A percentile compares a stretch with the other conserved stretches of the same genome.
These are phyloP conservation scores for Propithecus deckenii DNA, from an alignment of 2,797 vertebrate genomes.

Conservation along the genomic window DNA sequence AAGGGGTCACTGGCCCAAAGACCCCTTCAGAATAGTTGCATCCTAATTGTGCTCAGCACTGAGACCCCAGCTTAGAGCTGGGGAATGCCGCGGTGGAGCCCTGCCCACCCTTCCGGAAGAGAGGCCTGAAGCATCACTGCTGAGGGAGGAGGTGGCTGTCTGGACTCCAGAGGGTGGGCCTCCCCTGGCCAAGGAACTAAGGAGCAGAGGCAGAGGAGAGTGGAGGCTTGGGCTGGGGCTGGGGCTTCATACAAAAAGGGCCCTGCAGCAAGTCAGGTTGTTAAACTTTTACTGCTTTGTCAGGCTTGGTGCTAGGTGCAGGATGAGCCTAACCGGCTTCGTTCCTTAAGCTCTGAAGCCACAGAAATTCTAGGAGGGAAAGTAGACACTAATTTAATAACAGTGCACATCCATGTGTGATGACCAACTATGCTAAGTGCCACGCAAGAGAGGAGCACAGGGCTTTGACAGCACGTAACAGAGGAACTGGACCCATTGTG, in stretches of 20 bases:
- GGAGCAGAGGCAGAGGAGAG: not conserved
- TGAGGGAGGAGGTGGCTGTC: not conserved
- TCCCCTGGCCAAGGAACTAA: not conserved
- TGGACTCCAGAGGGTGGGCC: not conserved
- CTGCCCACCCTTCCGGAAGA: not conserved
- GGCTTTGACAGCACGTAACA: not conserved
- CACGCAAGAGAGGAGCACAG: rapidly evolving
- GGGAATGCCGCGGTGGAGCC: not conserved
- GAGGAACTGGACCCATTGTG: not conserved
- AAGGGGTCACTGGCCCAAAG: not conserved
- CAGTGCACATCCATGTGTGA: rapidly evolving
- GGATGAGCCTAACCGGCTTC: not conserved
- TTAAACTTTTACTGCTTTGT: not conserved
- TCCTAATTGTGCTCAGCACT: not conserved
- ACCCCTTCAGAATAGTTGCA: not conserved
- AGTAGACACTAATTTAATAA: not conserved
- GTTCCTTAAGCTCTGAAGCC: not conserved
- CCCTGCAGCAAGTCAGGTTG: not conserved
- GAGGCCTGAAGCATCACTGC: not conserved
- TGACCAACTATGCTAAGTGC: not conserved
- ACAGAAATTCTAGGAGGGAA: not conserved
- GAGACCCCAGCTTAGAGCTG: not conserved
- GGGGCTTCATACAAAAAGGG: not conserved
- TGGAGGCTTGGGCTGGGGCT: not conserved
- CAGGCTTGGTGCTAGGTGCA: not conserved